Evolutionary conservation across 2,888 invertebrate species (phyloP).

Genomic region (Peribatodes rhomboidaria): DNA sequence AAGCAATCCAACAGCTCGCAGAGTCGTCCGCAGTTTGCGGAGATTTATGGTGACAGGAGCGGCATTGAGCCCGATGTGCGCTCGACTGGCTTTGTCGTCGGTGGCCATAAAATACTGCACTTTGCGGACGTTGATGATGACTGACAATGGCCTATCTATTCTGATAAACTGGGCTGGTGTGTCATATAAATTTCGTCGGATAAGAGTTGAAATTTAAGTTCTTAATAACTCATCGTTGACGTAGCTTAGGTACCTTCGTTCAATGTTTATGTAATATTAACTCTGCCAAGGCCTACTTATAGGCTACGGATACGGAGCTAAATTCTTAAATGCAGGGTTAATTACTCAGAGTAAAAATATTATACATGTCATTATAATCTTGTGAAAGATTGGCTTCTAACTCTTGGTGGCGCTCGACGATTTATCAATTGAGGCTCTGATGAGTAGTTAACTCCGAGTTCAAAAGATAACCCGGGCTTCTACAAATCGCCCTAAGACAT

Average conservation of each 20-base stretch:
- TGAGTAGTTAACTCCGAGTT: no score
- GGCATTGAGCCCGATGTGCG: conserved; percentile 43
- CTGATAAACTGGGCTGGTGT: conserved; percentile 47
- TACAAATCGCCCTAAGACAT: no score
- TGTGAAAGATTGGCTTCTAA: no score
- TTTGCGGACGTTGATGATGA: conserved; percentile 64
- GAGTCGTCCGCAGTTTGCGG: conserved; percentile 53
- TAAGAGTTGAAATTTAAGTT: conserved; percentile 16
- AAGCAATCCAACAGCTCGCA: conserved; percentile 51
- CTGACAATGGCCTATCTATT: conserved; percentile 62
- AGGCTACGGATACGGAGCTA: not conserved
- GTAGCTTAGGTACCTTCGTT: not conserved
- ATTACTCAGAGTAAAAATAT: no score
- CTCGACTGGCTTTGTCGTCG: conserved; percentile 45
- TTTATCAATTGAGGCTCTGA: no score
- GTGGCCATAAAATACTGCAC: conserved; percentile 63
- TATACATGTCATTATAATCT: no score
- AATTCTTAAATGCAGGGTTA: no score
- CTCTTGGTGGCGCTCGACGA: no score
- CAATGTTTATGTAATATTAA: not conserved
- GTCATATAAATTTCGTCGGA: conserved; percentile 14
- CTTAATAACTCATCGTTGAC: not conserved
- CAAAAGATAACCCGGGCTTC: no score
- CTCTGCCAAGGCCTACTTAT: not conserved
- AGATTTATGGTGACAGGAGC: conserved; percentile 65